Base-by-base conservation (phyloP, 2,797 vertebrate species). In the Melanotaenia nigrans region DNA sequence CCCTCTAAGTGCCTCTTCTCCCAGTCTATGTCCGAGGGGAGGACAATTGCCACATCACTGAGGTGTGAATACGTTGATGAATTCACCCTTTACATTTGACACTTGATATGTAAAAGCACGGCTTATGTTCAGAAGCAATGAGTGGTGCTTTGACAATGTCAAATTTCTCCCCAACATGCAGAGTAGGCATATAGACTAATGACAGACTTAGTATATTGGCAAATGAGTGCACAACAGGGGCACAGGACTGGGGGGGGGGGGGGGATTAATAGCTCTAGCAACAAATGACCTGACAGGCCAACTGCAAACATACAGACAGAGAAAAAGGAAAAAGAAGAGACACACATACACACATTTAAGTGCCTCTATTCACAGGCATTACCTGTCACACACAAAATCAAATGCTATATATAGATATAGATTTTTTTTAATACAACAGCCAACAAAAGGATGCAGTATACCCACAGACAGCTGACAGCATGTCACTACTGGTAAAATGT, bases 231-330 rank as follows among this genome's bases (percentile, higher is more conserved):
- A 90, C 85, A 90, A 89, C 82, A 67, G 86, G 82, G 84, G 83
- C 81, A 84, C 78, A 79, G 76, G 68, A 75, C 80, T 83, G 78
- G 81, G 73, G 76, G 81, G 78, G 82, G 73, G n/a, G n/a, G n/a
- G 76, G 81, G 84, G 70, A 89, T 88, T 90, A 90, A 92, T 86
- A 87, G 88, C 85, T 83, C 28, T 63, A 47, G 82, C 83, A 81
- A 90, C 88, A 93, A 92, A 94, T 85, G 87, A 90, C 89, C 87
- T 89, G 87, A 89, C 91, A 87, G 87, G 85, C 90, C 85, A 88
- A 92, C 75, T 81, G 79, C 85, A 89, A 89, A 89, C 85, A 85
- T 79, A 85, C 65, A 84, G 79, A 85, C 65, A 82, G 67, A 87
- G 78, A 80, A 82, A 81, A 75, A 82, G 71, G 32, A 33, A 33